Conservation (phyloP, 2,888 invertebrate species). For the Sturmia bella region DNA sequence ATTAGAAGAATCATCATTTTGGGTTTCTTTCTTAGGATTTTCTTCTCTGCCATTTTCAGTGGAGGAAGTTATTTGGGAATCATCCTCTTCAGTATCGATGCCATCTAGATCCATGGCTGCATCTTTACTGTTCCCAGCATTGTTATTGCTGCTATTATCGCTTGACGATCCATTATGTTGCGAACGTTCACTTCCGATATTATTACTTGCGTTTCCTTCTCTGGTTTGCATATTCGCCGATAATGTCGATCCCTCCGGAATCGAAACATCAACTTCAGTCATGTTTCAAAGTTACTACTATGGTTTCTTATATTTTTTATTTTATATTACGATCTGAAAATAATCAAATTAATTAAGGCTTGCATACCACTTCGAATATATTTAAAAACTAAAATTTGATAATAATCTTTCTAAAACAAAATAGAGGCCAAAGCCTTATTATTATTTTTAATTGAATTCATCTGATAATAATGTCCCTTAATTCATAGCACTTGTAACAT, state of each 20-base stretch:
- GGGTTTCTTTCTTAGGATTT: conserved; percentile 30
- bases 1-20: conserved; percentile 67
- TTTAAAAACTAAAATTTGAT: background rate
- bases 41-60: conserved; percentile 75
- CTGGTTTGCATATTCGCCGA: conserved; percentile 72
- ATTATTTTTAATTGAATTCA: too few species aligned
- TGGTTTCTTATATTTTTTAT: background rate
- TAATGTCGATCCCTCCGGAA: conserved; percentile 77
- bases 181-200: conserved; percentile 39
- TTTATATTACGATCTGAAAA: conserved; percentile 21
- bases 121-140: conserved; percentile 69
- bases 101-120: conserved; percentile 74
- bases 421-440: too few species aligned
- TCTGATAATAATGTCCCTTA: too few species aligned
- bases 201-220: conserved; percentile 60
- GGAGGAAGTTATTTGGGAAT: conserved; percentile 79
- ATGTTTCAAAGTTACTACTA: conserved; percentile 65
- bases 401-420: too few species aligned
- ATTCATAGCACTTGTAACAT: too few species aligned
- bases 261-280: conserved; percentile 79
- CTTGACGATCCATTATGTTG: conserved; percentile 73
- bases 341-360: background rate
- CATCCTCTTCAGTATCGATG: conserved; percentile 73
- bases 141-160: conserved; percentile 70
- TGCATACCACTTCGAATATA: background rate